Base-by-base conservation (phyloP, 2,113 vertebrate genomes). In the Ancistrus triradiatus region DNA sequence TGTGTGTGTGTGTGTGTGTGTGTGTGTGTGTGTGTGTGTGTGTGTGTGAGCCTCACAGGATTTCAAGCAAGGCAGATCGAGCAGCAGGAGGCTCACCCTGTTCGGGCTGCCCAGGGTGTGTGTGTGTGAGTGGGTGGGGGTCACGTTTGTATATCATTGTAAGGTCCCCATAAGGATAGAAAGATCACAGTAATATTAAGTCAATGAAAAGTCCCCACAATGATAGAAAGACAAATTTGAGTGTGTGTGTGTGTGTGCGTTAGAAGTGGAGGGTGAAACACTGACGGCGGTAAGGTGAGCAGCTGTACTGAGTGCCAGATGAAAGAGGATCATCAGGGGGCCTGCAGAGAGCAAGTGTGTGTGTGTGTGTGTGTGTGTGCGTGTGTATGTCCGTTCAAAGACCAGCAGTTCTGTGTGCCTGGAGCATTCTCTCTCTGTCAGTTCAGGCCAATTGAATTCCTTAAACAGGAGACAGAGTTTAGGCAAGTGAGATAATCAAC, bases 271-370 rank as follows among this genome's bases (percentile, higher is more conserved):
- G 78, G 80, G 79, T 79, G 72, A 77, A 82, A 51, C 74, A 74
- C 77, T 82, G 81, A 76, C 77, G 81, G 81, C 79, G 69, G 63
- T 83, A 80, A 86, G 85, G 84, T 86, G 83, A 87, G 84, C 84
- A 86, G 83, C 84, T 86, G 83, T 84, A 77, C 79, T 59, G 68
- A 38, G 66, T 71, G 11, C 68, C 37, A 78, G 81, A 85, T 86
- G 74, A 84, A 85, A 88, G 78, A 68, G 56, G 66, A 77, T 74
- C 80, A 76, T 78, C 75, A 69, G 79, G 75, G 83, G 77, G 77
- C 72, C 68, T 66, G 66, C 22, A 63, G 18, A 57, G 44, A 62
- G 35, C 27, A 7, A 31, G 44, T 60, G 43, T 69, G 55, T 58
- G 38, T 59, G 27, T 49, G 27, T 52, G n/a, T 50, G 33, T 59